Evolutionary conservation across 2,888 invertebrate species (phyloP).

Genomic region (Caenorhabditis sp.): DNA sequence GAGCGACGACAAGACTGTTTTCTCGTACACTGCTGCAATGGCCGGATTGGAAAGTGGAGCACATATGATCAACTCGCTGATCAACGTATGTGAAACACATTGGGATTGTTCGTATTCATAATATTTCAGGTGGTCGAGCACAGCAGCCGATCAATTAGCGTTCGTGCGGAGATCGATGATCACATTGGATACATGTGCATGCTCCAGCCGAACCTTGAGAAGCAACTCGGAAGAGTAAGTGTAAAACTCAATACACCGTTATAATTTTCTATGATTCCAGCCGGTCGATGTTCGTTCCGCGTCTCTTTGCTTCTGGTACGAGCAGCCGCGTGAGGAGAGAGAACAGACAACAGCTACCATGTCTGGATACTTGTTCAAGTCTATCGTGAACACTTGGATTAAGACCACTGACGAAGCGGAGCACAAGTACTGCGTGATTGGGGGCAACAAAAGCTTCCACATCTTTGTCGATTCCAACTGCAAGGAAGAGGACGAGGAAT

Average conservation of each 20-base stretch:
- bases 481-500: conserved; percentile 61
- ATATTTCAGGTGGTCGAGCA: conserved; percentile 36
- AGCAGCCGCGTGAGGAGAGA: conserved; percentile 16
- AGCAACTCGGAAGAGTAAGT: conserved; percentile 6
- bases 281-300: conserved; percentile 20
- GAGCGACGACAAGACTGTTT: background rate
- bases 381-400: conserved; percentile 43
- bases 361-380: conserved; percentile 45
- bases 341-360: background rate
- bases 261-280: background rate
- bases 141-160: background rate
- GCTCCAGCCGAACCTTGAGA: conserved; percentile 49
- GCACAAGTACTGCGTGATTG: conserved; percentile 49
- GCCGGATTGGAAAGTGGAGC: conserved; percentile 34
- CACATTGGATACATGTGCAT: conserved; percentile 46
- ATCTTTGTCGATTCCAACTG: conserved; percentile 72
- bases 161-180: conserved; percentile 33
- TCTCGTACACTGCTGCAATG: conserved; percentile 22
- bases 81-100: conserved; percentile 25
- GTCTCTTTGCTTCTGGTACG: conserved; percentile 31
- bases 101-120: too few relatives aligned
- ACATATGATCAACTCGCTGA: conserved; percentile 32
- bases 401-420: conserved; percentile 38
- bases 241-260: background rate
- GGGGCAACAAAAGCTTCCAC: conserved; percentile 70